Evolutionary conservation across 2,888 invertebrate species (phyloP), one percentile per base, ranked within the genome.

Genomic region (Lasioglossum villosulum): DNA sequence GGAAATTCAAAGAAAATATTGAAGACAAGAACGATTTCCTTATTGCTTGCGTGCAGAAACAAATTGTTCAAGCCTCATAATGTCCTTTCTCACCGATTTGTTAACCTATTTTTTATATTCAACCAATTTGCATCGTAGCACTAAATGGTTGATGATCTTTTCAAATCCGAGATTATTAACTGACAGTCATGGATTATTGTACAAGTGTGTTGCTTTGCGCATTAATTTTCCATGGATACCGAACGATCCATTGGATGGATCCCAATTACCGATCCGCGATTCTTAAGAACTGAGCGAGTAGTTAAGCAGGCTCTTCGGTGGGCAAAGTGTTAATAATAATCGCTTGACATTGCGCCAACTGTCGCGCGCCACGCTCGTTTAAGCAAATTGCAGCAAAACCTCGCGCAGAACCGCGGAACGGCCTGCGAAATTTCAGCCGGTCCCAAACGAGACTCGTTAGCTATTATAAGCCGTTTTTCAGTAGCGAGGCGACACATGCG

Each of bases 291-390:
- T 19, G 6, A 48, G 6, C 48, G 19, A 19, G 19, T 45, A 19
- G 19, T 48, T 19, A 19, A 19, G 19, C 19, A 19, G 19, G 6
- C 48, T 48, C 19, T 19, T 23, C 23, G 23, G 23, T 52, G 8
- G 23, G 8, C 23, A 34, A 80, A 85, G 88, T 93, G 93, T 93
- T 93, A 93, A 92, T 93, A 93, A 93, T 92, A 90, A 92, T 88
- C 91, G 91, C 86, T 92, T 93, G 92, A 92, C 84, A 79, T 76
- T 73, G 88, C 82, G 92, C 93, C 93, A 93, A 87, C 75, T 76
- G 78, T 68, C 74, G 75, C 45, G 52, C 86, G 78, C 76, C 82
- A 68, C 45, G 71, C 52, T 80, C 80, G 56, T 82, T 72, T 63
- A 68, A 42, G 27, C 83, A 75, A 78, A 82, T 79, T 80, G 42